A percentile compares a stretch with the other conserved stretches of the same genome.
Conservation (phyloP, 2,797 vertebrate genomes). For the Philypnodon macrostomus region DNA sequence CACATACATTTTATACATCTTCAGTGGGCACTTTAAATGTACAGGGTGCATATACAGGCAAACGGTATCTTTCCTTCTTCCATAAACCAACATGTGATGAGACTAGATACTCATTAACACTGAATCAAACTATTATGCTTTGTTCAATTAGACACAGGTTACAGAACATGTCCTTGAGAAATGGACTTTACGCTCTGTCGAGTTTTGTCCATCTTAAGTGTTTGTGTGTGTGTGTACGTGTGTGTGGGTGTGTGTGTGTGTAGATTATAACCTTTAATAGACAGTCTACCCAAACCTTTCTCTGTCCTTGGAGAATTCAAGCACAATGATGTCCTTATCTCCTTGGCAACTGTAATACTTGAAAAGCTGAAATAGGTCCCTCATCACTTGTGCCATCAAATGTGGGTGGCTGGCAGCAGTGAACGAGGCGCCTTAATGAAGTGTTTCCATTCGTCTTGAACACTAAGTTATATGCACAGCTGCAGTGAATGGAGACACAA, state of each 20-base stretch:
- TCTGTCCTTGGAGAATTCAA: constrained; percentile 72
- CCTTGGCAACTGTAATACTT: constrained; percentile 76
- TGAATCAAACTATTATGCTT: constrained; percentile 58
- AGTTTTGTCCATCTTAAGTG: too few species aligned
- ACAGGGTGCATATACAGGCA: not conserved
- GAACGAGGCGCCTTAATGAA: constrained; percentile 63
- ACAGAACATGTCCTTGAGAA: constrained; percentile 72
- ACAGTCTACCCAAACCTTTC: constrained; percentile 64
- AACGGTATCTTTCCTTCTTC: constrained; percentile 31
- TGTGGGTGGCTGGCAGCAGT: constrained; percentile 61
- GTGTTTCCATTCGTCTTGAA: constrained; percentile 37
- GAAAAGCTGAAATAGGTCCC: constrained; percentile 71
- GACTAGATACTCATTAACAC: constrained; percentile 45
- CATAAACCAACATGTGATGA: constrained; percentile 44
- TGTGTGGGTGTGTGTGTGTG: constrained; percentile 13
- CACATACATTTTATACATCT: too few species aligned
- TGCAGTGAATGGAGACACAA: constrained; percentile 17
- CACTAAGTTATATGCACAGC: constrained; percentile 29
- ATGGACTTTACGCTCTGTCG: constrained; percentile 66
- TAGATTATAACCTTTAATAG: constrained; percentile 63
- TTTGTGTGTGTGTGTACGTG: constrained; percentile 20
- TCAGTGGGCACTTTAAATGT: too few species aligned
- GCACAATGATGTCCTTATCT: constrained; percentile 76
- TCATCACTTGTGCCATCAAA: constrained; percentile 71
- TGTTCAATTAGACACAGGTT: constrained; percentile 67